These are phyloP conservation scores for Ciconia boyciana DNA, from an alignment of 2,113 vertebrate species.

Conservation along the genomic window DNA sequence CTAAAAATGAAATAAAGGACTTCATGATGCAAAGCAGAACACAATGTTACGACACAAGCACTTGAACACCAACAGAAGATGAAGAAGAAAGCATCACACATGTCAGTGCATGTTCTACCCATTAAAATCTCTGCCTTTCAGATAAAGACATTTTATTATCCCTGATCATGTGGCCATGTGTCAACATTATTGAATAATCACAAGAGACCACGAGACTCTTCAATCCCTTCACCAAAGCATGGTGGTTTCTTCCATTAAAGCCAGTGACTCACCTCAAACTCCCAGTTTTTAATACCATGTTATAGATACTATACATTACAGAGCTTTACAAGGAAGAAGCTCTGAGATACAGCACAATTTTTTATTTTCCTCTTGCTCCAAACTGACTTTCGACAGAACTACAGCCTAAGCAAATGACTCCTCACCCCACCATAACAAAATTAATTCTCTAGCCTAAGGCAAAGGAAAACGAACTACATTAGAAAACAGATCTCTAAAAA, in stretches of 20 bases:
- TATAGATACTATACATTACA: background rate
- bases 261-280: background rate
- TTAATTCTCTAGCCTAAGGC: background rate
- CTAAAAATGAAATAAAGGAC: background rate
- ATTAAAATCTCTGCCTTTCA: background rate
- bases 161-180: rapidly evolving
- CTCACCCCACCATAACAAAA: background rate
- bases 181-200: rapidly evolving
- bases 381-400: background rate
- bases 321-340: background rate
- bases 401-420: background rate
- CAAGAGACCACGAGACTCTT: background rate
- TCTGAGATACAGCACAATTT: background rate
- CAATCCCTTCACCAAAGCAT: background rate
- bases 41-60: rapidly evolving
- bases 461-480: background rate
- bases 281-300: background rate
- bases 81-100: background rate
- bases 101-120: background rate
- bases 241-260: background rate
- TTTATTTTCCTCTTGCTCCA: background rate
- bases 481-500: background rate
- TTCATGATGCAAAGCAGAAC: background rate
- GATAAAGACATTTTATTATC: background rate
- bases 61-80: background rate